Base-by-base conservation (phyloP, 2,113 vertebrate genomes). In the Crotalus viridis region DNA sequence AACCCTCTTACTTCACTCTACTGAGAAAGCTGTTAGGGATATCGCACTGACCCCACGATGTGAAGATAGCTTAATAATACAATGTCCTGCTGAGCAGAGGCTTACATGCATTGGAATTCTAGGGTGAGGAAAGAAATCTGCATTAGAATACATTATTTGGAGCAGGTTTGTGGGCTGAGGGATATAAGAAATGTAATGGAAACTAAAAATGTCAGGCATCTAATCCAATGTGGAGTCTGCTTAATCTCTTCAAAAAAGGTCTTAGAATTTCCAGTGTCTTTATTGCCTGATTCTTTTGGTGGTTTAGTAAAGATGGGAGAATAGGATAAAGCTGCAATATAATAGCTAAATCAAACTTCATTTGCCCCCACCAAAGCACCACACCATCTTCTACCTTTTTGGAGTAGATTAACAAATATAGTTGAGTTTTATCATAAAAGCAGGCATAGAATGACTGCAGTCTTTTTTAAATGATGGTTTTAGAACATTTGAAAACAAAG, bases 181-280 rank as follows among this genome's bases (percentile, higher is more conserved):
- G 91, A 90, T 51, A 13, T 95, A 97, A 96, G 96, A 97, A 97
- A 96, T 96, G 96, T 96, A 97, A 97, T 89, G 96, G 97, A 96
- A 97, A 97, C 96, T 93, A 94, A 97, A 97, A 95, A 96, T 97
- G 97, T 97, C 97, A 97, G 97, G 97, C 97, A 95, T 97, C 96
- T 97, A 97, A 97, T 96, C 96, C 95, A 95, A 95, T 0, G 96
- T 95, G 96, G 95, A 96, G 90, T 89, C 96, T 96, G 94, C 94
- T 96, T 97, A 96, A 97, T 97, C 96, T 94, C 95, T 96, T 97
- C 96, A 95, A 95, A 95, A 97, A 95, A 95, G 95, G 94, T 94
- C 97, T 94, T 97, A 95, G 95, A 88, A n/a, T 94, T 96, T 94
- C 92, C 95, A 92, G 96, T 64, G 95, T 96, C 97, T 97, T 97